Base-by-base conservation (phyloP, 2,113 vertebrate genomes). In the Brachionichthys hirsutus region DNA sequence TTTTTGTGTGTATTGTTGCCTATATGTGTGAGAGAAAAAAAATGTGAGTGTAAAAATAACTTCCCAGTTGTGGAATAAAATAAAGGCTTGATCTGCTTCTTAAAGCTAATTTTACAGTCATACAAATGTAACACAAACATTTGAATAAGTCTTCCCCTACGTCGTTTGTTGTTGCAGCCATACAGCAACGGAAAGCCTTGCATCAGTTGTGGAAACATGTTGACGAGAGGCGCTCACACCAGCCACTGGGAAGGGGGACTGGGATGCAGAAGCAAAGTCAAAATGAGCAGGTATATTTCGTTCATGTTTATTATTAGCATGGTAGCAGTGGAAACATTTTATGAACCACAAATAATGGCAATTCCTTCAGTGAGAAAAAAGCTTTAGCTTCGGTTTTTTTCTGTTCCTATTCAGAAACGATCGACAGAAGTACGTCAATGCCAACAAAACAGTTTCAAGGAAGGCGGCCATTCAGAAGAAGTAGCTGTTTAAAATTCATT, bases 221-320 rank as follows among this genome's bases (percentile, higher is more conserved):
- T 93, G 92, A 93, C 89, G 0, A 89, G 82, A 82, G 87, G 73
- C 6, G 3, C 70, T 2, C 62, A 77, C 47, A 85, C 83, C 59
- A 86, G 78, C 30, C 89, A 93, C 82, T 93, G 92, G 92, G 92
- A 93, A 62, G 92, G 92, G 73, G 92, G 92, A 34, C 82, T 73
- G 57, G 92, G 92, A 40, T 93, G 92, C 80, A 89, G 92, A 46
- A 93, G 67, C 82, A 90, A 87, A 82, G 9, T 67, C 6, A 91
- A 89, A 76, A 93, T 93, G 92, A 82, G 35, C 86, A 92, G 87
- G 92, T 93, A 85, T 34, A 30, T 55, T 42, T 55, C 9, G n/a
- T 9, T 5, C 9, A 4, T 1, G 9, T 35, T 24, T 14, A 6
- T 13, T 44, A 13, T 30, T 5, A 40, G 30, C 11, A 15, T 43